phyloP scores from a whole-genome alignment of 2,797 vertebrate species.

The Limosa lapponica region DNA sequence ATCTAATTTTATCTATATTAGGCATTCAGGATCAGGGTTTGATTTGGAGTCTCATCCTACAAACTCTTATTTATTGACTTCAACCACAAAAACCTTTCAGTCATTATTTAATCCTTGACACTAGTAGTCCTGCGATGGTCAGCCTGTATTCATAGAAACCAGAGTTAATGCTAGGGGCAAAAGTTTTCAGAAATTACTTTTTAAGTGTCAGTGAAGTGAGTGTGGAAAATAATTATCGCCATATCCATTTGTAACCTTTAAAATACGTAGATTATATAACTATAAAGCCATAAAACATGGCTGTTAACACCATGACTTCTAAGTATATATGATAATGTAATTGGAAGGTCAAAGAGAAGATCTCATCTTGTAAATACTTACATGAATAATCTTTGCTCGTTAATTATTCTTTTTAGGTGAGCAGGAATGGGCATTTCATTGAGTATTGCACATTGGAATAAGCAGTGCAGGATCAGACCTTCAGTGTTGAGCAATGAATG shows the following conservation, averaged over 20 bases:
- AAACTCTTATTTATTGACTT: not conserved
- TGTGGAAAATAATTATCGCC: not conserved
- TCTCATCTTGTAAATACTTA: slow-evolving; percentile 4
- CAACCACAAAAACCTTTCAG: not conserved
- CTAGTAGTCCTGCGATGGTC: not conserved
- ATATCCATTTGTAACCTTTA: not conserved
- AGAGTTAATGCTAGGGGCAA: not conserved
- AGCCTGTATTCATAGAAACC: not conserved
- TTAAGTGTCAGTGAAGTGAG: not conserved
- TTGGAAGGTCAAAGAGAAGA: slow-evolving; percentile 18
- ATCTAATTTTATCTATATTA: not conserved
- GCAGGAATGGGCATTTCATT: not conserved
- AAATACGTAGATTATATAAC: not conserved
- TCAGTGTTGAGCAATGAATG: not conserved
- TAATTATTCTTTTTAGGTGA: not conserved
- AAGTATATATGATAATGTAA: not conserved
- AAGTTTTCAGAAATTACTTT: not conserved
- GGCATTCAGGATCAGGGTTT: not conserved
- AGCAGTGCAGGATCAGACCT: not conserved
- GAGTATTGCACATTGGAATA: not conserved
- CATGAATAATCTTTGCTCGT: not conserved
- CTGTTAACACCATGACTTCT: not conserved
- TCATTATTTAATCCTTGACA: not conserved
- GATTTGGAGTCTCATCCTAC: not conserved
- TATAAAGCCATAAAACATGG: not conserved